Evolutionary conservation across 2,797 vertebrate genomes (phyloP), one percentile per base, ranked within the genome.

Genomic region (Sciurus carolinensis): DNA sequence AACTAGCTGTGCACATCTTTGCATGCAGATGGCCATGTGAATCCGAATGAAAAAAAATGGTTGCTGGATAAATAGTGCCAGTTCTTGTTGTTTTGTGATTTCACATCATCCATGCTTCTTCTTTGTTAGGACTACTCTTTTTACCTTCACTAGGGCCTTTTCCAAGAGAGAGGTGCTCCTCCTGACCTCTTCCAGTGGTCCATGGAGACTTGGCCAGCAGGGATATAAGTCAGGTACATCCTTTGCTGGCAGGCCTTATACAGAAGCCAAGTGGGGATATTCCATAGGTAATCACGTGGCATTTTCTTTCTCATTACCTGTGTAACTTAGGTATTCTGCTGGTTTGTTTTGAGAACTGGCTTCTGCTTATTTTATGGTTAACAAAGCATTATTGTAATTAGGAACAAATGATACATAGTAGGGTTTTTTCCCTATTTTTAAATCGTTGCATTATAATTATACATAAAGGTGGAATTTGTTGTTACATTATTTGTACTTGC

Each of bases 301-400:
- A 0, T 36, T 88, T 44, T 62, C 66, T 83, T 12, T 69, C 8
- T 50, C 54, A 1, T 36, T 20, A 1, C 54, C 33, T n/a, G 15
- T 59, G n/a, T 44, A 8, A 24, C 17, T 18, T 20, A 11, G 62
- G 5, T 84, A 64, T 54, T 81, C 47, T 79, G 1, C 28, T 57
- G 73, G 67, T 44, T 83, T 17, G 3, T 59, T 83, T 76, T 83
- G 69, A 96, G 91, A 76, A 64, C 54, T 26, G 14, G 26, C 89
- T 95, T 86, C 83, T 80, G 24, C 75, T 92, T 95, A 9, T 12
- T 75, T 57, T 62, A 10, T 15, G 13, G 8, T 50, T 47, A 66
- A 42, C 47, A 73, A 62, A 88, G 36, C 22, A 59, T 67, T 59
- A 10, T 42, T 86, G 22, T 83, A 24, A 54, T 77, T 69, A 84